A percentile compares a stretch with the other conserved stretches of the same genome.
Evolutionary conservation across 2,888 invertebrate genomes (phyloP).

Genomic region (Aphelenchoides bicaudatus): DNA sequence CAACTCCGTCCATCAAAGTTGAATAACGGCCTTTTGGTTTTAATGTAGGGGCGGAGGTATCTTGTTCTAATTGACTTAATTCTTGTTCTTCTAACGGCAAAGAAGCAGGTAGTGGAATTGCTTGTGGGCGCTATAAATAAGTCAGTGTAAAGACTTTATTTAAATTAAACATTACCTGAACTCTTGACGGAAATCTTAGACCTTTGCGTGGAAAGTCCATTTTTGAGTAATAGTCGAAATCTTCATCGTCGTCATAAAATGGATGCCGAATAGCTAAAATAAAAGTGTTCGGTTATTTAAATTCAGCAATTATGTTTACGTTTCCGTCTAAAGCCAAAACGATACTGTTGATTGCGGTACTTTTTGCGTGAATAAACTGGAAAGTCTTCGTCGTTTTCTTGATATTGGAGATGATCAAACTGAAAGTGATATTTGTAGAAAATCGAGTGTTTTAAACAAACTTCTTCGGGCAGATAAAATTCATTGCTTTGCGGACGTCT

Average conservation of each 20-base stretch:
- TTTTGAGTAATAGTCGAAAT: neutral
- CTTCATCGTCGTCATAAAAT: neutral
- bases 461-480: too few species aligned
- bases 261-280: neutral
- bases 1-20: conserved; percentile 1
- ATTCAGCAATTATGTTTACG: neutral
- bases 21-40: neutral
- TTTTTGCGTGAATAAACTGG: too few species aligned
- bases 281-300: neutral
- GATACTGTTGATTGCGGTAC: neutral
- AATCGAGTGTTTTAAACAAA: too few species aligned
- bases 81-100: neutral
- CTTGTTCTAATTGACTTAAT: too few species aligned
- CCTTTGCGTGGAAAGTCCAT: neutral
- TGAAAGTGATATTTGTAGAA: too few species aligned
- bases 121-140: too few species aligned
- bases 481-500: too few species aligned
- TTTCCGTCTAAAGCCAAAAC: conserved; percentile 9
- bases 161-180: too few species aligned
- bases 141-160: too few species aligned
- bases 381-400: too few species aligned
- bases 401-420: too few species aligned
- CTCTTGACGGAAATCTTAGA: neutral
- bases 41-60: neutral
- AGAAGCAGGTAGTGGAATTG: neutral